Conservation (phyloP, 1,140 invertebrate species). For the Bombus superbus region DNA sequence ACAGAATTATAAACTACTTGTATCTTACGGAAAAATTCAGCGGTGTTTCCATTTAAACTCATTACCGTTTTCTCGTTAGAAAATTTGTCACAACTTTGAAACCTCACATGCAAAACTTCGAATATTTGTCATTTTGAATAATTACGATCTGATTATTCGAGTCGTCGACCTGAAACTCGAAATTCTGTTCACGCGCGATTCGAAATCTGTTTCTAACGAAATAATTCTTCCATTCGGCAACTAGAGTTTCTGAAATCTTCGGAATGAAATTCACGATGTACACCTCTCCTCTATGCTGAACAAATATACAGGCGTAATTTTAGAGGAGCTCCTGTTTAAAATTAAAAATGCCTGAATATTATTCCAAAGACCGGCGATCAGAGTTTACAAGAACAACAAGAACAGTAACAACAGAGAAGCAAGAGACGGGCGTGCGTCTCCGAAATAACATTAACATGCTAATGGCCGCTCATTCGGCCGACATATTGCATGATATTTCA, state of each 20-base stretch:
- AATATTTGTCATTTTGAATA: not conserved
- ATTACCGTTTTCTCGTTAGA: not conserved
- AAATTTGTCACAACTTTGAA: not conserved
- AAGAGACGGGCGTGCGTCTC: not conserved
- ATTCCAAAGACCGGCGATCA: no score
- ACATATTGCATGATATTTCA: conserved; percentile 25
- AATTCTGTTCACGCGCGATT: no score
- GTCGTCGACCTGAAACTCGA: no score
- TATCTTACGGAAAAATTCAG: not conserved
- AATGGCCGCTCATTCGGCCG: not conserved
- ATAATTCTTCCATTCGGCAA: not conserved
- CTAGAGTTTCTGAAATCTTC: not conserved
- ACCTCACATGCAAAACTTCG: not conserved
- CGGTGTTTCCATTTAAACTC: no score
- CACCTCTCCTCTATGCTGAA: no score
- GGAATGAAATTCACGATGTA: no score
- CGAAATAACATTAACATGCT: conserved; percentile 36
- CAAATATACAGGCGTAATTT: not conserved
- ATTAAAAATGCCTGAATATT: no score
- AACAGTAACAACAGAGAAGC: not conserved
- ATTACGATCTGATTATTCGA: not conserved
- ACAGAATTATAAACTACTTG: not conserved
- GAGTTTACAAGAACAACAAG: not conserved
- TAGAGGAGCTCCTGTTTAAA: not conserved
- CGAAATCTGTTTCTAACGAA: no score